Base-by-base conservation (phyloP, 2,888 invertebrate genomes). In the Andrena minutula region DNA sequence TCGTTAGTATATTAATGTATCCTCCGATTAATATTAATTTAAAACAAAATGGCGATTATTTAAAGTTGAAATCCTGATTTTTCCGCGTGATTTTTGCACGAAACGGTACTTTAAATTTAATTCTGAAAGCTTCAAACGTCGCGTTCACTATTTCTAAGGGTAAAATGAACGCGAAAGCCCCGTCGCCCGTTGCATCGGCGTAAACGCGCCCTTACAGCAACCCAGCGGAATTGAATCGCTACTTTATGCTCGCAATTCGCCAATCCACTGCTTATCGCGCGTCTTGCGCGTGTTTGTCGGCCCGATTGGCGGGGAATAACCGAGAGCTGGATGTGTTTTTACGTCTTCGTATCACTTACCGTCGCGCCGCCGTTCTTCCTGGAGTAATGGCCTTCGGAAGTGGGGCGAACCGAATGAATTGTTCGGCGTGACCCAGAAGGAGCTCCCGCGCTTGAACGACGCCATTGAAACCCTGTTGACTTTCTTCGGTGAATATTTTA, bases 161-260 rank as follows among this genome's bases (percentile, higher is more conserved):
- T 56, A 3, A 56, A 26, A 56, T 23, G 0, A 56, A 56, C 10
- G 12, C 23, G 10, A 4, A 26, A 23, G 4, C 10, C 26, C 20
- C 4, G 56, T 12, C 23, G 56, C 23, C 1, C 10, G n/a, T 7
- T 51, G 20, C 20, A 8, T 51, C 58, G n/a, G 41, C 12, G 47
- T 60, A 60, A 47, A 70, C 28, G 60, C 20, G 10, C 2, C n/a
- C 28, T 49, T 77, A 74, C 49, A 70, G 70, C 73, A 68, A 79
- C 79, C 79, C 79, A 61, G 65, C 41, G 66, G 76, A 83, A 85
- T 83, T 74, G 80, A 71, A 75, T 69, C 68, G 69, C 51, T 75
- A 66, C 66, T 85, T 86, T 75, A 78, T 56, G 72, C 23, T 47
- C 69, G 26, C 61, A 26, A 72, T 81, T 76, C 75, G 72, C 51